Evolutionary conservation across 2,888 invertebrate genomes (phyloP), one percentile per base, ranked within the genome.

Genomic region (Tuta absoluta): DNA sequence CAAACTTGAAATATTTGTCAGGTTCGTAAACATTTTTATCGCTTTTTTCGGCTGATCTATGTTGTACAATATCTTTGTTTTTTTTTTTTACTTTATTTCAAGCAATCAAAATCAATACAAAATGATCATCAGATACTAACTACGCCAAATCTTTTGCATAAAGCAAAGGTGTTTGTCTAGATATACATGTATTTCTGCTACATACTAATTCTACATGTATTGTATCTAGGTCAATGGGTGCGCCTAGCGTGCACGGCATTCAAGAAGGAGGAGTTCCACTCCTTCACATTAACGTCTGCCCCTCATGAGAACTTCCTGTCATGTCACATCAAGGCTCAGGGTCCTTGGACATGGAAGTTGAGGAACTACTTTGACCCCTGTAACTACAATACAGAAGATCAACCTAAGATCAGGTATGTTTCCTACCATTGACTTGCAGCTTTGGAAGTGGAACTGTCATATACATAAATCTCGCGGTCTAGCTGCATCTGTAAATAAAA

Each of bases 311-410:
- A 98, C 85, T 97, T 95, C 84, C 92, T 99, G 12, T 98, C 98
- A 2, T 97, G 98, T 76, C 98, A 98, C 81, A 98, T 99, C 71
- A 99, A 98, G 72, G 94, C 94, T 0, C 94, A 94, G 79, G 95
- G 98, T 0, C 98, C 98, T 0, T 98, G 98, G 98, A 98, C 98
- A 0, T 99, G 98, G 98, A 98, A 98, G 75, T 89, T 99, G 23
- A 93, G 98, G 58, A 98, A 98, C 82, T 98, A 97, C 78, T 98
- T 98, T 77, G 98, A 98, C 85, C 98, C 98, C 0, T 97, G 96
- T 84, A 98, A 98, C 80, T 97, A 95, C 75, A 97, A 95, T 81
- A 94, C 96, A 0, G 97, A 97, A 71, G 95, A 95, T 75, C 96
- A 95, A 75, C 97, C 97, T 0, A 96, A 96, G 83, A 95, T 96